Conservation (phyloP, 2,888 invertebrate species). For the Rhopalosiphum nymphaeae region DNA sequence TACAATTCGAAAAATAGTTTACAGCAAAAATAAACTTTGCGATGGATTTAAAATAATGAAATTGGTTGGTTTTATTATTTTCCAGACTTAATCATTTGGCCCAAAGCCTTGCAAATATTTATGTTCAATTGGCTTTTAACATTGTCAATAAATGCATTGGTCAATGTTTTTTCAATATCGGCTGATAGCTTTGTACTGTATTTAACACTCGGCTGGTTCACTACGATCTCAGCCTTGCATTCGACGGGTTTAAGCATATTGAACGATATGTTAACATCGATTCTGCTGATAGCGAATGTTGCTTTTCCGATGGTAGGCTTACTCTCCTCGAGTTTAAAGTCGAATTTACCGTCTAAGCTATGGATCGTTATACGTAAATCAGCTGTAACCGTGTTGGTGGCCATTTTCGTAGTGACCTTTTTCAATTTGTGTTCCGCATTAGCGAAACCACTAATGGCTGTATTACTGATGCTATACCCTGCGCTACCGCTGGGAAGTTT, state of each 20-base stretch:
- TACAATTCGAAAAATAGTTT: background rate
- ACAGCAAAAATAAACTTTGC: background rate
- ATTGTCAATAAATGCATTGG: conserved; percentile 29
- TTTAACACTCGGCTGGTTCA: conserved; percentile 26
- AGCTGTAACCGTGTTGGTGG: conserved; percentile 3
- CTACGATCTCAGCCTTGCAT: conserved; percentile 26
- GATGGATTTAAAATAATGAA: background rate
- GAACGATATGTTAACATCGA: conserved; percentile 22
- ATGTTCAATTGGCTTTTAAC: conserved; percentile 27
- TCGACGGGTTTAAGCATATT: conserved; percentile 49
- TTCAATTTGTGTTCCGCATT: conserved; percentile 52
- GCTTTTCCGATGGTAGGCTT: conserved; percentile 13
- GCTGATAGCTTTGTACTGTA: conserved; percentile 19
- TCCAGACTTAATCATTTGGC: background rate
- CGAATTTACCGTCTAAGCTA: conserved; percentile 24
- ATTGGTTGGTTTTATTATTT: conserved; percentile 15
- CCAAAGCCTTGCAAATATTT: conserved; percentile 17
- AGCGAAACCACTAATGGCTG: background rate
- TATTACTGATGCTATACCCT: conserved; percentile 30
- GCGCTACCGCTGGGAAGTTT: background rate
- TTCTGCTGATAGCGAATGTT: background rate
- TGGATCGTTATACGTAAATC: conserved; percentile 40
- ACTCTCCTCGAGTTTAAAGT: conserved; percentile 47
- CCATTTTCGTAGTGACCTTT: conserved; percentile 33
- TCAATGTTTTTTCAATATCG: conserved; percentile 20